These are phyloP conservation scores for Holotrichia oblita DNA, from an alignment of 1,140 invertebrate species.

Conservation along the genomic window DNA sequence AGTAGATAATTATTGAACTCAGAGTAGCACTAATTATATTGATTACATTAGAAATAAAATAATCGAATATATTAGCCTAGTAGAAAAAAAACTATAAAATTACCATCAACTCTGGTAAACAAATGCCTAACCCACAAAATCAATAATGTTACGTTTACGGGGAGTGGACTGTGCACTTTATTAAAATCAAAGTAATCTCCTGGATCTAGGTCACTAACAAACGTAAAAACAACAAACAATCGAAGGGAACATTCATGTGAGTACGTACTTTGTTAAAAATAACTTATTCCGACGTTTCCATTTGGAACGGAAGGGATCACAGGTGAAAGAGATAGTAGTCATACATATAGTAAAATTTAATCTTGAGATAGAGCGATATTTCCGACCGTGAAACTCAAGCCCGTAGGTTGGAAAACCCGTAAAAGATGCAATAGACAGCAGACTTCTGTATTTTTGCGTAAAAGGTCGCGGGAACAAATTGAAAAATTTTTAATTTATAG, in stretches of 20 bases:
- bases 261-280: neutral
- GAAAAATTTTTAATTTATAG: constrained; percentile 29
- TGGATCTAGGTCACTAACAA: neutral
- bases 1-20: no score
- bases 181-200: constrained; percentile 23
- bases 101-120: neutral
- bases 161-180: constrained; percentile 12
- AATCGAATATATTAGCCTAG: neutral
- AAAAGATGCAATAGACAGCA: constrained; percentile 5
- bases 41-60: neutral
- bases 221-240: constrained; percentile 16
- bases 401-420: neutral
- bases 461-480: constrained; percentile 10
- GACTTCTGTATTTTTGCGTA: neutral
- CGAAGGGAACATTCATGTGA: neutral
- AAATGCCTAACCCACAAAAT: constrained; percentile 31
- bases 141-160: constrained; percentile 3
- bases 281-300: neutral
- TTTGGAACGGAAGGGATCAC: neutral
- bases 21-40: no score
- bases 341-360: constrained; percentile 35
- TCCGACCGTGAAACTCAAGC: neutral
- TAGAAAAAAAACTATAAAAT: neutral
- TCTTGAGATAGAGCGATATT: neutral
- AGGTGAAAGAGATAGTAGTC: neutral